Conservation (phyloP, 1,140 invertebrate species). For the Zaprionus ghesquierei region DNA sequence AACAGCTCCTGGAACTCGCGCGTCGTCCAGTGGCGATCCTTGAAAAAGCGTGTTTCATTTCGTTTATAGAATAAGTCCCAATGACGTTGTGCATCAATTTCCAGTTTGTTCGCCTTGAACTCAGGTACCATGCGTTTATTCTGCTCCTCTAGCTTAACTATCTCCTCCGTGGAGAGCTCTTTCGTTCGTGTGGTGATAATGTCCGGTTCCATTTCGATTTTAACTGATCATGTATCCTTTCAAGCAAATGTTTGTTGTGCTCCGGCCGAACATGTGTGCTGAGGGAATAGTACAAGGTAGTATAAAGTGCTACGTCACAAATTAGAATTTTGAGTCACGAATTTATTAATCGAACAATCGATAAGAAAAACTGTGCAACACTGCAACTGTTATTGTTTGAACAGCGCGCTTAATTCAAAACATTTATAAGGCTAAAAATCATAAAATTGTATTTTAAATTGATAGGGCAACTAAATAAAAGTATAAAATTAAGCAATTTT, state of each 20-base stretch:
- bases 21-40: slow-evolving; percentile 98
- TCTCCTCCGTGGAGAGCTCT: slow-evolving; percentile 85
- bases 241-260: not conserved
- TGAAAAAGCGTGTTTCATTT: slow-evolving; percentile 96
- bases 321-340: not conserved
- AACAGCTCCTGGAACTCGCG: slow-evolving; percentile 96
- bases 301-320: not conserved
- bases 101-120: slow-evolving; percentile 92
- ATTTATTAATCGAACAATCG: not conserved
- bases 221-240: not conserved
- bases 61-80: slow-evolving; percentile 99
- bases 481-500: no score
- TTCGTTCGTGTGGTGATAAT: slow-evolving; percentile 54
- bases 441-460: no score
- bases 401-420: no score
- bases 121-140: slow-evolving; percentile 88
- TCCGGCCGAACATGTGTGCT: not conserved
- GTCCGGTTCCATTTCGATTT: slow-evolving; percentile 38
- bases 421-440: no score
- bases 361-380: not conserved
- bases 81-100: slow-evolving; percentile 93
- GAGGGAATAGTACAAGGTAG: not conserved
- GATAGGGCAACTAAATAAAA: no score
- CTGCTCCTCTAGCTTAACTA: slow-evolving; percentile 86
- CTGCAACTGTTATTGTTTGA: not conserved